Evolutionary conservation across 2,888 invertebrate genomes (phyloP).

Genomic region (Drosophila tanythrix): DNA sequence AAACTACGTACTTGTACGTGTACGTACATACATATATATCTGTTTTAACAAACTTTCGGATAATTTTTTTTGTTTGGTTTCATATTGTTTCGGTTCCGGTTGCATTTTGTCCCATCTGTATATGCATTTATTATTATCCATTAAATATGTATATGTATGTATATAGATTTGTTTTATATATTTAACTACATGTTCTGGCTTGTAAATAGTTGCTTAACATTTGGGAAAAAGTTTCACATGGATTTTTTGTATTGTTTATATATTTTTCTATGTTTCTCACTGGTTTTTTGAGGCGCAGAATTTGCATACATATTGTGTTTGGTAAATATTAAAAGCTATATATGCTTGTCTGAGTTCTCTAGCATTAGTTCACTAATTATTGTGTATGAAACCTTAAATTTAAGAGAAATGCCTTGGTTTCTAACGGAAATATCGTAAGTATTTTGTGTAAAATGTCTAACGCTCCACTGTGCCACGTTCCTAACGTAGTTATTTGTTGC

Average conservation of each 20-base stretch:
- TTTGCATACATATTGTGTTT: constrained; percentile 39
- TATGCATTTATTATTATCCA: constrained; percentile 47
- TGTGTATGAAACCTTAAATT: constrained; percentile 78
- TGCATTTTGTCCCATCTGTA: constrained; percentile 50
- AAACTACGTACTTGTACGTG: constrained; percentile 59
- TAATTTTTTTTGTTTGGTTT: constrained; percentile 50
- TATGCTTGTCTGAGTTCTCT: constrained; percentile 60
- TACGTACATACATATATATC: constrained; percentile 42
- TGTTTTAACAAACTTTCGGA: constrained; percentile 61
- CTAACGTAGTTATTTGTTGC: constrained; percentile 51
- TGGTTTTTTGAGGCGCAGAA: constrained; percentile 41
- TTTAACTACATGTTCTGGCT: constrained; percentile 70
- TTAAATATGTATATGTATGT: constrained; percentile 30
- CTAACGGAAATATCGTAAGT: constrained; percentile 68
- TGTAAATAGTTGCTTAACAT: constrained; percentile 79
- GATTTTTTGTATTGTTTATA: constrained; percentile 24
- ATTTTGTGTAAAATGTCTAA: constrained; percentile 72
- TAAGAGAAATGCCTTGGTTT: constrained; percentile 79
- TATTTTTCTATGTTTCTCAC: constrained; percentile 27
- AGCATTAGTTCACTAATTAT: constrained; percentile 79
- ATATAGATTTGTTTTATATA: constrained; percentile 66
- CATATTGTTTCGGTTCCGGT: constrained; percentile 58
- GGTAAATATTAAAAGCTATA: constrained; percentile 51
- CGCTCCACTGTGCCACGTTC: constrained; percentile 39
- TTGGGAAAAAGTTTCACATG: constrained; percentile 51